Evolutionary conservation across 2,113 vertebrate genomes (phyloP), one percentile per base, ranked within the genome.

Genomic region (Zosterops hypoxanthus): DNA sequence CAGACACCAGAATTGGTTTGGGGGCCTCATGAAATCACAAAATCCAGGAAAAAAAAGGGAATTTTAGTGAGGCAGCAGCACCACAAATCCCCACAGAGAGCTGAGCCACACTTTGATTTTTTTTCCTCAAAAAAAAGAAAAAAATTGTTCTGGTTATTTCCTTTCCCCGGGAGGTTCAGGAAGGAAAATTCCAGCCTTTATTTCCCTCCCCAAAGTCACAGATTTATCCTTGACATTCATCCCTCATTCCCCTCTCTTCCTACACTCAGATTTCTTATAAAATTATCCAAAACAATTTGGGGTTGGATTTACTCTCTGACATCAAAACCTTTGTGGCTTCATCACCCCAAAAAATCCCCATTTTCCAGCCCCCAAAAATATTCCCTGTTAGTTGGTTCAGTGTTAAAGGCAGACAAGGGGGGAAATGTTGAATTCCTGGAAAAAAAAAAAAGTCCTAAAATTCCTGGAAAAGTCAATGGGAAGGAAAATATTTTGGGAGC

Each of bases 81-180:
- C 24, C 22, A 26, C n/a, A 26, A 60, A 60, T 44, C 21, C 26
- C 9, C 3, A 42, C 29, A 22, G 17, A 57, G 31, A 53, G 21
- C 10, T 20, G 39, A 22, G 31, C 22, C 53, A 25, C 2, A 8
- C 22, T 20, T 33, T 21, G 24, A 29, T 28, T 59, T 23, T 46
- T 39, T 39, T 5, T 5, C 39, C 39, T 5, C 10, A 10, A 39
- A 39, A 39, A 39, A 39, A 10, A 39, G 5, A 39, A 39, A 10
- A 39, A 39, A 39, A 39, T 55, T 1, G 0, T 23, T 41, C 24
- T 0, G 0, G 8, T 50, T 61, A 13, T 36, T 31, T 49, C 36
- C 29, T 52, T 26, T 22, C 31, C 26, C 7, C 1, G 31, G 61
- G 50, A 52, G 31, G 8, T 14, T 29, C 36, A 33, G 33, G 36